Evolutionary conservation across 2,797 vertebrate genomes (phyloP).

Genomic region (Podarcis siculus): DNA sequence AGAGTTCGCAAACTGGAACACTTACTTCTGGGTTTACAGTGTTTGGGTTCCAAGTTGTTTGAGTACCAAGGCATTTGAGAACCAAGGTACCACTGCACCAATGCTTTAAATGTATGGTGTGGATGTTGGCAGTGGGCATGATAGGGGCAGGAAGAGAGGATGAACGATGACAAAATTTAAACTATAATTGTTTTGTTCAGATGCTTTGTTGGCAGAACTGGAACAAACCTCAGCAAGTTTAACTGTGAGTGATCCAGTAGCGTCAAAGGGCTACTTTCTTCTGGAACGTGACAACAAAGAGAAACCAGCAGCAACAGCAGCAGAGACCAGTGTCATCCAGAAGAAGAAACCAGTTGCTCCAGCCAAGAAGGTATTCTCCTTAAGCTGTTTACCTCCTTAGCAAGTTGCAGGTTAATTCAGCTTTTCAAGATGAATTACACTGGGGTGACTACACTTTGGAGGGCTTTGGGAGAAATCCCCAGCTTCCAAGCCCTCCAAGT

Average conservation of each 20-base stretch:
- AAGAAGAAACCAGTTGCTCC: accelerated
- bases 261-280: not conserved
- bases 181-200: slow-evolving; percentile 5
- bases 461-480: too few relatives aligned
- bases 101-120: too few relatives aligned
- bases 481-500: too few relatives aligned
- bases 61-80: too few relatives aligned
- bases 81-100: too few relatives aligned
- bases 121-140: not conserved
- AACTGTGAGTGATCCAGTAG: slow-evolving; percentile 41
- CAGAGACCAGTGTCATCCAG: not conserved
- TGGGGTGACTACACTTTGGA: not conserved
- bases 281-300: slow-evolving; percentile 28
- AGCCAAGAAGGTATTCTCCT: slow-evolving; percentile 16
- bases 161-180: not conserved
- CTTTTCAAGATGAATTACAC: not conserved
- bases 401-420: not conserved
- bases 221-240: slow-evolving; percentile 60
- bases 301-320: not conserved
- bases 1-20: too few relatives aligned
- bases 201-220: slow-evolving; percentile 76
- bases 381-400: not conserved
- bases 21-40: too few relatives aligned
- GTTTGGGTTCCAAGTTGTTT: too few relatives aligned
- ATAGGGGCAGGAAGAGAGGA: not conserved